A percentile compares a stretch with the other conserved stretches of the same genome.
phyloP scores from a whole-genome alignment of 2,113 vertebrate genomes.

The Anthoscopus minutus region DNA sequence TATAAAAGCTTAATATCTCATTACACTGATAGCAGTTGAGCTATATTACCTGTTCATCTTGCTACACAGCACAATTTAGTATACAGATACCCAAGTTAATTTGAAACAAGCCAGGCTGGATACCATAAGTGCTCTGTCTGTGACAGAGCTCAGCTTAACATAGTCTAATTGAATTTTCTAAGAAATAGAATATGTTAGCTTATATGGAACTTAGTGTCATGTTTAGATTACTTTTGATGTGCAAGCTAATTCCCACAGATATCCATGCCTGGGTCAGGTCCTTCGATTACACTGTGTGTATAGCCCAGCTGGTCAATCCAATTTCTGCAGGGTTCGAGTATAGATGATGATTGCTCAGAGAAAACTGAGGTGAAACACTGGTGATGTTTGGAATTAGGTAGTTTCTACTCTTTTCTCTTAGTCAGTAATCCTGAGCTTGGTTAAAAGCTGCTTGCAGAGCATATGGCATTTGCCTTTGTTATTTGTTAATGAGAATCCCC shows the following conservation, averaged over 20 bases:
- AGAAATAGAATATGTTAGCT: conserved; percentile 4
- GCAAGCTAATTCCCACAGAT: conserved; percentile 19
- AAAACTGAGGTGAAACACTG: not conserved
- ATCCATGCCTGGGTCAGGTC: not conserved
- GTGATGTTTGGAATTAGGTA: not conserved
- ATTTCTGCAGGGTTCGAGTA: not conserved
- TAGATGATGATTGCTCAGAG: not conserved
- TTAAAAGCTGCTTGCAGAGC: conserved; percentile 9
- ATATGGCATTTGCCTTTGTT: conserved; percentile 27
- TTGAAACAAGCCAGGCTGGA: not conserved
- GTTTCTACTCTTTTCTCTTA: not conserved
- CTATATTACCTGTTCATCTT: not conserved
- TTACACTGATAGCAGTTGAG: not conserved
- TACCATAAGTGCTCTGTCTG: not conserved
- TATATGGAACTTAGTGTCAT: conserved; percentile 7
- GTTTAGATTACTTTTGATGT: conserved; percentile 6
- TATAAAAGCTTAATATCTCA: conserved; percentile 3
- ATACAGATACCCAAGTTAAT: conserved; percentile 4
- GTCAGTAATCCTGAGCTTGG: not conserved
- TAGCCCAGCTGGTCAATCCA: not conserved
- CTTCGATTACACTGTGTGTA: not conserved
- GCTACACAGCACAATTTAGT: conserved; percentile 23
- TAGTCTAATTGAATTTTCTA: conserved; percentile 7
- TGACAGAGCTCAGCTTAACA: not conserved
- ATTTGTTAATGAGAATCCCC: conserved; percentile 41